Base-by-base conservation (phyloP, 2,888 invertebrate species). In the Aphodius granarius region DNA sequence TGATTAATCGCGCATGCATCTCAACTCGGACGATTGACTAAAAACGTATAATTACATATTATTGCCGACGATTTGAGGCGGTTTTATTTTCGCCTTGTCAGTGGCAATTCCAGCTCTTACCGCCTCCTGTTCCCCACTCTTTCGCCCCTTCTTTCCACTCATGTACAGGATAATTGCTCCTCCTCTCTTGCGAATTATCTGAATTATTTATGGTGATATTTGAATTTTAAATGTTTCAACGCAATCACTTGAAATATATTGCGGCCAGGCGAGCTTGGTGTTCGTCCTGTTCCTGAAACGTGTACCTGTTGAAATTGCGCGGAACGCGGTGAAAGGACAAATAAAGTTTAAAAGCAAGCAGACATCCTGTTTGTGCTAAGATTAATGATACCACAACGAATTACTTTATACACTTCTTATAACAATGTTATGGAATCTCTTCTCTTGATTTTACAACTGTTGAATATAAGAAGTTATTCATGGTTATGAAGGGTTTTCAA, bases 1-100 rank as follows among this genome's bases (percentile, higher is more conserved):
- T 78, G 76, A 78, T 78, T 78, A 78, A 78, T 78, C 73, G 74
- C 70, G 22, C 43, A 9, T 72, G 18, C 20, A 63, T 63, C 72
- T 62, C 72, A 63, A 68, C 20, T 15, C 43, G 63, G 16, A 13
- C 72, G 72, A 72, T 72, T 43, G 21, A 21, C 63, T 72, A 63
- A 72, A 72, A 63, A 21, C 43, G 20, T 20, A 13, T 72, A 63
- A 72, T 72, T 72, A 72, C 63, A 21, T 63, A 63, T 72, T 72
- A 63, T 63, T 62, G 43, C 71, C 63, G 43, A 72, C 63, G 63
- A 72, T 72, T 72, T 22, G 20, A 43, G 21, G 20, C 68, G 68
- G 20, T 68, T 68, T 19, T 68, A 20, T 68, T 68, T 21, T 68
- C 68, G 20, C 20, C 68, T 68, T 68, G 66, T 66, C 43, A 43